These are phyloP conservation scores for Sebastes flavidus DNA, from an alignment of 2,797 vertebrate species.

Conservation along the genomic window DNA sequence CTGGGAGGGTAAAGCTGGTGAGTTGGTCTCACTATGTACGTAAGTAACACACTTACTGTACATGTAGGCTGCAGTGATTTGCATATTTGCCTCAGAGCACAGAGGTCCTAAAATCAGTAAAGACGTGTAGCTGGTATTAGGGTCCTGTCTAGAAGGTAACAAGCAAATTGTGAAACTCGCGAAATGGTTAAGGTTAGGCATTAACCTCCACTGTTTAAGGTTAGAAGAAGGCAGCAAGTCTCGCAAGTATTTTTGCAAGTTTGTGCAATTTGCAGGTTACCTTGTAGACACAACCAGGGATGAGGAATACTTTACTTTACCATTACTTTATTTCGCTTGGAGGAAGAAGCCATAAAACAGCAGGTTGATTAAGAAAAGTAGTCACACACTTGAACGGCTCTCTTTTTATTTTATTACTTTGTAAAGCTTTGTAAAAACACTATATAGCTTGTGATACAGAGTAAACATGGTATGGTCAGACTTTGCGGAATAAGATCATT, in stretches of 20 bases:
- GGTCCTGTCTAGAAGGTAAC: too few relatives aligned
- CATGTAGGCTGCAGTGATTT: neutral
- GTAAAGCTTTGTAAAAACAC: neutral
- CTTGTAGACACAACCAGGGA: too few relatives aligned
- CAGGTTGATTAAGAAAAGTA: neutral
- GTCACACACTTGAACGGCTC: neutral
- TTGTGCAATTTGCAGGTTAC: too few relatives aligned
- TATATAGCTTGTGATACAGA: neutral
- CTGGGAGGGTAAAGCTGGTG: slow-evolving; percentile 84
- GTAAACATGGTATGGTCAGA: neutral
- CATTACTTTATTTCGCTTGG: too few relatives aligned
- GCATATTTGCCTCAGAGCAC: neutral
- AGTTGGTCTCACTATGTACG: slow-evolving; percentile 29
- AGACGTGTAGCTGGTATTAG: neutral
- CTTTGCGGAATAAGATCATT: neutral
- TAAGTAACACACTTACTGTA: neutral
- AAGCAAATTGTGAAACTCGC: too few relatives aligned
- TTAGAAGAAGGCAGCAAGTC: too few relatives aligned
- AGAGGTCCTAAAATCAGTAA: neutral
- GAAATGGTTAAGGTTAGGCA: too few relatives aligned
- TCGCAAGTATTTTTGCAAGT: too few relatives aligned
- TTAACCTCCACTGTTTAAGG: too few relatives aligned
- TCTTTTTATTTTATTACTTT: neutral
- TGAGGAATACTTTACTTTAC: too few relatives aligned
- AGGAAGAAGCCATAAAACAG: neutral